phyloP scores from a whole-genome alignment of 2,797 vertebrate species.

The Discoglossus pictus region DNA sequence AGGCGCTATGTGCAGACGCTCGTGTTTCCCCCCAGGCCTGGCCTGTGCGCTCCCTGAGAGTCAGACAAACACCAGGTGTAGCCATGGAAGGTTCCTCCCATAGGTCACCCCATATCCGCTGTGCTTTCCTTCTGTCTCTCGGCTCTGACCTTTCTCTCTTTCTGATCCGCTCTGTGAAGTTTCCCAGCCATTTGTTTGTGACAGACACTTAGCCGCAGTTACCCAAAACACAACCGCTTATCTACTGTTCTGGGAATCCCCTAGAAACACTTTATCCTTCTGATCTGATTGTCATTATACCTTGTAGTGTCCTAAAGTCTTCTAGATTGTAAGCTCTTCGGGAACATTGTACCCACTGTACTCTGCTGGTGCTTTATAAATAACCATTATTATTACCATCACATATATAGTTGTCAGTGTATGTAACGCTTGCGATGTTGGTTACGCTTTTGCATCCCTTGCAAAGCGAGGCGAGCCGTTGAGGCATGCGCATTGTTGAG shows the following conservation, averaged over 20 bases:
- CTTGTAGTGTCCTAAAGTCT: too few species aligned
- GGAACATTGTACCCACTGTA: too few species aligned
- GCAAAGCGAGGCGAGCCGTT: too few species aligned
- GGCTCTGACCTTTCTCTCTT: conserved; percentile 33
- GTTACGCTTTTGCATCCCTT: too few species aligned
- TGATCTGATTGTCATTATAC: too few species aligned
- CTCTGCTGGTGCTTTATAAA: too few species aligned
- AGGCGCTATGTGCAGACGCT: conserved; percentile 59
- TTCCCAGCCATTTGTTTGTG: conserved; percentile 20
- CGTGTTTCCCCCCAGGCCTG: conserved; percentile 42
- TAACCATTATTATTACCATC: too few species aligned
- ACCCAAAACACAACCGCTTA: conserved; percentile 5
- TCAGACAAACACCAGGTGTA: conserved; percentile 52
- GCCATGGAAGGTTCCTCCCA: conserved; percentile 62
- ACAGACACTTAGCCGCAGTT: conserved; percentile 36
- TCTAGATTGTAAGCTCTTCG: too few species aligned
- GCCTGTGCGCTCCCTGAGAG: conserved; percentile 57
- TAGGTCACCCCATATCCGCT: conserved; percentile 44
- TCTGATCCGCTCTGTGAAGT: conserved; percentile 22
- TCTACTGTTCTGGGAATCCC: neutral
- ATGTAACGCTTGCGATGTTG: too few species aligned
- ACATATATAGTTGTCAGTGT: too few species aligned
- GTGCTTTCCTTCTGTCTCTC: conserved; percentile 17
- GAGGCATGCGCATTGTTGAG: too few species aligned
- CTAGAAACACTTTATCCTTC: too few species aligned